Conservation (phyloP, 2,888 invertebrate genomes). For the Cepaea hortensis region DNA sequence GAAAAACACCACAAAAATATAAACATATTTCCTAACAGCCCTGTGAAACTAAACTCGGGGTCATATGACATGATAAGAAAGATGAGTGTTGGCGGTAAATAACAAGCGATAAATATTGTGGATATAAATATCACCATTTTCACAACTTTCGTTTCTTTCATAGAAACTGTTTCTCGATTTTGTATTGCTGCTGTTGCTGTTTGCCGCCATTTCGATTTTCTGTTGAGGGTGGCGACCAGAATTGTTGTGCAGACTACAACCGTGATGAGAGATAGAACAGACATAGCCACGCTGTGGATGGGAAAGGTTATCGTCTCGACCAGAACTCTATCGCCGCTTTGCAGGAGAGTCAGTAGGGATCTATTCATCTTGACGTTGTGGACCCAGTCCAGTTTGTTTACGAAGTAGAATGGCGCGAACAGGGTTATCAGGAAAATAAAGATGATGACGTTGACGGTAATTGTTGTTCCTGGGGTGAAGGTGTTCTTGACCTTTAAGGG, state of each 20-base stretch:
- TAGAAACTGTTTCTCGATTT: too few relatives aligned
- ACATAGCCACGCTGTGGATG: constrained; percentile 7
- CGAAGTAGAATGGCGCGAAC: constrained; percentile 27
- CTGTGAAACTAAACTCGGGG: too few relatives aligned
- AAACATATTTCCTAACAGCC: too few relatives aligned
- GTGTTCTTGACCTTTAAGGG: constrained; percentile 29
- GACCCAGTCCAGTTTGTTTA: constrained; percentile 11
- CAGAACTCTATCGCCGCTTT: neutral
- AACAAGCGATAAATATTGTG: too few relatives aligned
- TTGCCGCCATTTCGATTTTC: constrained; percentile 26
- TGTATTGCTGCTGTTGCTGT: neutral
- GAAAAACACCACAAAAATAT: too few relatives aligned
- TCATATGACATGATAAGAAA: too few relatives aligned
- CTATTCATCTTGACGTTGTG: neutral
- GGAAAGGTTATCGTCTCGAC: constrained; percentile 1
- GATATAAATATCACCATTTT: too few relatives aligned
- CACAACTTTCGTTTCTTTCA: too few relatives aligned
- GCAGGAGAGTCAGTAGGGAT: neutral
- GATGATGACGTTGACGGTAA: neutral
- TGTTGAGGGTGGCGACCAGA: constrained; percentile 12
- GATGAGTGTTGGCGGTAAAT: too few relatives aligned
- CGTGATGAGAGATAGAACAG: neutral
- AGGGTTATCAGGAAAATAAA: constrained; percentile 1
- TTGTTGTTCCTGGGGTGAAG: neutral
- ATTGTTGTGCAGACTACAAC: constrained; percentile 7